Base-by-base conservation (phyloP, 2,888 invertebrate species). In the Polyommatus iphigenia region DNA sequence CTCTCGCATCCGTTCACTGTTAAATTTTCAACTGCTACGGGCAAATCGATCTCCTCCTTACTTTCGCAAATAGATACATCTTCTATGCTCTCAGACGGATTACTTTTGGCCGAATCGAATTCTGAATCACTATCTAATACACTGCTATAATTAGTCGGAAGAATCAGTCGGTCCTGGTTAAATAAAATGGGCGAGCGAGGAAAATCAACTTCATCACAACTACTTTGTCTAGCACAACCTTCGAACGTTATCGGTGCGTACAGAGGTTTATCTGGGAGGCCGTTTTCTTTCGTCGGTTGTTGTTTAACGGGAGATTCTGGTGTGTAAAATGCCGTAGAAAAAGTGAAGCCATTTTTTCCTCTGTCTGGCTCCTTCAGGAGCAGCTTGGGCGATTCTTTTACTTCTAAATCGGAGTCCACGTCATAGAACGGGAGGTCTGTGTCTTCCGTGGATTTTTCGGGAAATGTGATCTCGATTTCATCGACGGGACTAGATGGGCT, bases 401-500 rank as follows among this genome's bases (percentile, higher is more conserved):
- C n/a, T n/a, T n/a, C 90, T 13, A 87, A 82, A 81, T 93, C 95
- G 41, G 94, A 89, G 80, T 93, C 93, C 80, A 93, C 94, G 82
- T 95, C 94, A 83, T 94, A 94, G 83, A 94, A 95, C 79, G 94
- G 92, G 79, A 94, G 91, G 87, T 96, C 96, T 81, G 91, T 90
- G 82, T 95, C 95, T 15, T 91, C 94, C 79, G 89, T 90, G 71
- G 94, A 91, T 82, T 91, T 95, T 82, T 94, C 94, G 79, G 95
- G 88, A 85, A 95, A 95, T 77, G 94, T 89, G 81, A 94, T 92
- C 8, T 91, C 92, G 59, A 87, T 87, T 77, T 94, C 95, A 81
- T 96, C 96, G 76, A 95, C 95, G 0, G 97, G 97, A 82, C 97
- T 97, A 76, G 95, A 95, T 0, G 97, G 96, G 80, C 96, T 96